A percentile compares a stretch with the other conserved stretches of the same genome.
Evolutionary conservation across 2,888 invertebrate species (phyloP).

Genomic region (Saturnia pavonia): DNA sequence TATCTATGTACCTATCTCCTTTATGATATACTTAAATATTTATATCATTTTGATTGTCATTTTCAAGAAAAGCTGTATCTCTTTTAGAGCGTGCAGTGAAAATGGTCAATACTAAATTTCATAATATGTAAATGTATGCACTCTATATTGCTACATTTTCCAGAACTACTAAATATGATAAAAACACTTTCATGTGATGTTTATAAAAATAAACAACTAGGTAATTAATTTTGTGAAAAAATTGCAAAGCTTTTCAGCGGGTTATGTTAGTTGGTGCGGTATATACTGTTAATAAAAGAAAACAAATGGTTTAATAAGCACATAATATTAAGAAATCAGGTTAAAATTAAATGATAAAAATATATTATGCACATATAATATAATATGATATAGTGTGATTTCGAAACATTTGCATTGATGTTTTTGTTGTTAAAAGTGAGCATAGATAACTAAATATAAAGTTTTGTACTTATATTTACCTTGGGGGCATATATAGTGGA

Average conservation of each 20-base stretch:
- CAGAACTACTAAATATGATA: not conserved
- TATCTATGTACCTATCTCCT: slow-evolving; percentile 72
- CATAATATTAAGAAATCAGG: not conserved
- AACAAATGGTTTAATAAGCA: slow-evolving; percentile 1
- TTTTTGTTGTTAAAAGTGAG: slow-evolving; percentile 16
- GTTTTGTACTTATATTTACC: slow-evolving; percentile 68
- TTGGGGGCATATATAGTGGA: slow-evolving; percentile 90
- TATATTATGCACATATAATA: not conserved
- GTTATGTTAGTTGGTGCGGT: slow-evolving; percentile 69
- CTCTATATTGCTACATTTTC: not conserved
- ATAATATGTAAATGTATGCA: slow-evolving; percentile 1
- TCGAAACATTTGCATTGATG: not conserved
- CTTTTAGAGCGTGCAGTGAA: slow-evolving; percentile 20
- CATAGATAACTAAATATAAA: slow-evolving; percentile 16
- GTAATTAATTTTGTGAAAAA: not conserved
- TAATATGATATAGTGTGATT: not conserved
- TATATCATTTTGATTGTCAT: slow-evolving; percentile 1
- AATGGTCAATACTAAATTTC: slow-evolving; percentile 4
- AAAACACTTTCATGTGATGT: not conserved
- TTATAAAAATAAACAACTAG: not conserved
- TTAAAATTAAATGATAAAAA: not conserved
- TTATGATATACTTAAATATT: slow-evolving; percentile 21
- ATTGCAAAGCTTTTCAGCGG: slow-evolving; percentile 1
- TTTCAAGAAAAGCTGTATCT: slow-evolving; percentile 14
- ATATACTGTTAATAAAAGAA: slow-evolving; percentile 52